These are phyloP conservation scores for Hermodice carunculata DNA, from an alignment of 2,888 invertebrate species.

Conservation along the genomic window DNA sequence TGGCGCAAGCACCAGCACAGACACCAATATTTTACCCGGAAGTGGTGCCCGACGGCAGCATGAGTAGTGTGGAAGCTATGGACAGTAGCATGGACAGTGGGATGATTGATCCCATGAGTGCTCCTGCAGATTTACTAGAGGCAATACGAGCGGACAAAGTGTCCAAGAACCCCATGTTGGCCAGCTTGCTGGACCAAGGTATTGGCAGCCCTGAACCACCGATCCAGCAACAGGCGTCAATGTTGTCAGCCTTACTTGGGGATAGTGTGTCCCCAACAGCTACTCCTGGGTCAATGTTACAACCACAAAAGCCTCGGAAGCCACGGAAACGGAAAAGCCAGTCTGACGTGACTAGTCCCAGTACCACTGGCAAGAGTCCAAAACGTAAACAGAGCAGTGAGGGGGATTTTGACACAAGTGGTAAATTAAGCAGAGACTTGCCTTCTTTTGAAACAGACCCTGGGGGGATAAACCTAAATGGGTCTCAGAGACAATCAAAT, in stretches of 20 bases:
- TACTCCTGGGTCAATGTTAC: too few relatives aligned
- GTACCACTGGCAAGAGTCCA: slow-evolving; percentile 61
- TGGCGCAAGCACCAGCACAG: background rate
- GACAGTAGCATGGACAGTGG: background rate
- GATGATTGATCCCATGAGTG: background rate
- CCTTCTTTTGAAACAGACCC: background rate
- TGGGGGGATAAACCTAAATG: background rate
- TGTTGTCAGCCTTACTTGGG: slow-evolving; percentile 61
- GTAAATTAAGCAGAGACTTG: background rate
- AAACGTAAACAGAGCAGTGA: slow-evolving; percentile 61
- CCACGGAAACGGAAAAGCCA: slow-evolving; percentile 42
- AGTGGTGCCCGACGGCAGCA: too few relatives aligned
- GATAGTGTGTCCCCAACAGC: slow-evolving; percentile 43
- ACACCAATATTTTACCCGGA: too few relatives aligned
- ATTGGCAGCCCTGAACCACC: slow-evolving; percentile 51
- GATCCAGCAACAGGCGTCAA: slow-evolving; percentile 19
- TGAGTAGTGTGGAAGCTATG: too few relatives aligned
- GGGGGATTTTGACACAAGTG: slow-evolving; percentile 32
- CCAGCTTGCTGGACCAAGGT: slow-evolving; percentile 61
- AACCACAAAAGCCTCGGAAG: slow-evolving; percentile 40
- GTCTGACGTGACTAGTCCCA: slow-evolving; percentile 50
- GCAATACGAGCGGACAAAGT: slow-evolving; percentile 36
- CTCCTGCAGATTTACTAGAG: background rate
- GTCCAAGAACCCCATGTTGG: slow-evolving; percentile 60
- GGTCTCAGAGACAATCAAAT: too few relatives aligned